phyloP scores from a whole-genome alignment of 2,888 invertebrate species.

The Ethmia dodecea region DNA sequence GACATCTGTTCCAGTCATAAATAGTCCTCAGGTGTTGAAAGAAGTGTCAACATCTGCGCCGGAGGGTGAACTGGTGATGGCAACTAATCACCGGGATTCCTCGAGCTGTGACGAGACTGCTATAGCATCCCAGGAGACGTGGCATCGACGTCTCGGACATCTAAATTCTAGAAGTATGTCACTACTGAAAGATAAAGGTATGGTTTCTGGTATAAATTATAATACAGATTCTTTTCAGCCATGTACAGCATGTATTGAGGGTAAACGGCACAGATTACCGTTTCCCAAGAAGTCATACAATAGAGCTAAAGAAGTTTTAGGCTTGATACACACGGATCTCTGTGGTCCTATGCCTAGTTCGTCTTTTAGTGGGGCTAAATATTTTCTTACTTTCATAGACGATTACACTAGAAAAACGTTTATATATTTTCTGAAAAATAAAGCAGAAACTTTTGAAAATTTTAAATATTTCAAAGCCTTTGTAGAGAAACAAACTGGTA shows the following conservation, averaged over 20 bases:
- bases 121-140: slow-evolving; percentile 11
- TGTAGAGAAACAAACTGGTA: slow-evolving; percentile 13
- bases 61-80: too few species aligned
- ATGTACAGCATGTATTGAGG: slow-evolving; percentile 8
- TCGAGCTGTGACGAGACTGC: neutral
- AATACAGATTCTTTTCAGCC: neutral
- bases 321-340: slow-evolving; percentile 4
- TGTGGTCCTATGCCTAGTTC: slow-evolving; percentile 5
- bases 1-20: too few species aligned
- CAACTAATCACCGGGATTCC: too few species aligned
- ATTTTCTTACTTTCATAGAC: slow-evolving; percentile 32
- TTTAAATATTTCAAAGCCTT: slow-evolving; percentile 10
- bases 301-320: slow-evolving; percentile 4
- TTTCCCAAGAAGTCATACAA: slow-evolving; percentile 5
- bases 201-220: slow-evolving; percentile 14
- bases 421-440: slow-evolving; percentile 10
- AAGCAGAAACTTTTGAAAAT: slow-evolving; percentile 2
- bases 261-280: slow-evolving; percentile 4
- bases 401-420: slow-evolving; percentile 21
- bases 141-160: slow-evolving; percentile 20
- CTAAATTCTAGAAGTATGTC: slow-evolving; percentile 16
- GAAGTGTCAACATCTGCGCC: too few species aligned
- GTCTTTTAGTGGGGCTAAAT: slow-evolving; percentile 13
- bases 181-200: slow-evolving; percentile 18
- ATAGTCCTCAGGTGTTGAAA: too few species aligned